Evolutionary conservation across 2,797 vertebrate species (phyloP).

Genomic region (Pseudochirops corinnae): DNA sequence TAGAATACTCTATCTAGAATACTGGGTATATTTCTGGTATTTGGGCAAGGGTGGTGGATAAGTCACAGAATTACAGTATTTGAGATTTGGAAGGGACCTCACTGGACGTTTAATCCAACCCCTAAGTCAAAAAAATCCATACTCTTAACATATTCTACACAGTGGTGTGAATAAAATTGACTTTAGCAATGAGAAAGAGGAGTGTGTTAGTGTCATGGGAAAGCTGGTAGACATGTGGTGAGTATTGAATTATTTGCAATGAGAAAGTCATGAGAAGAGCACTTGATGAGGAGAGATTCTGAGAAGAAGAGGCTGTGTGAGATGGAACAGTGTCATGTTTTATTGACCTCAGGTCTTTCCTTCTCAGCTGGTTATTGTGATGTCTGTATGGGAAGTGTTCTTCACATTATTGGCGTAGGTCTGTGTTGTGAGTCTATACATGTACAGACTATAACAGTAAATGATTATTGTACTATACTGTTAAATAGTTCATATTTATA

Average conservation of each 20-base stretch:
- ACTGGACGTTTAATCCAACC: neutral
- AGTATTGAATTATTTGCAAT: neutral
- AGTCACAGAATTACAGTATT: neutral
- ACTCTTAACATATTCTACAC: neutral
- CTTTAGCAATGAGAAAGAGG: neutral
- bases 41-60: neutral
- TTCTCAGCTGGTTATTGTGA: neutral
- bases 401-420: neutral
- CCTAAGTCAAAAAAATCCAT: neutral
- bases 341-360: neutral
- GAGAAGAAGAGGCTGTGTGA: neutral
- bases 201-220: neutral
- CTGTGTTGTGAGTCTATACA: neutral
- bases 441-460: neutral
- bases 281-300: neutral
- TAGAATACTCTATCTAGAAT: neutral
- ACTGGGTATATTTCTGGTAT: neutral
- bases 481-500: neutral
- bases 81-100: neutral
- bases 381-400: neutral
- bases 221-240: neutral
- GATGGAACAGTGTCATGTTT: neutral
- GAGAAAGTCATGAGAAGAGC: neutral
- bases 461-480: neutral
- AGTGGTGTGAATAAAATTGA: neutral